Conservation (phyloP, 2,888 invertebrate genomes). For the Tetheella fluctuosa region DNA sequence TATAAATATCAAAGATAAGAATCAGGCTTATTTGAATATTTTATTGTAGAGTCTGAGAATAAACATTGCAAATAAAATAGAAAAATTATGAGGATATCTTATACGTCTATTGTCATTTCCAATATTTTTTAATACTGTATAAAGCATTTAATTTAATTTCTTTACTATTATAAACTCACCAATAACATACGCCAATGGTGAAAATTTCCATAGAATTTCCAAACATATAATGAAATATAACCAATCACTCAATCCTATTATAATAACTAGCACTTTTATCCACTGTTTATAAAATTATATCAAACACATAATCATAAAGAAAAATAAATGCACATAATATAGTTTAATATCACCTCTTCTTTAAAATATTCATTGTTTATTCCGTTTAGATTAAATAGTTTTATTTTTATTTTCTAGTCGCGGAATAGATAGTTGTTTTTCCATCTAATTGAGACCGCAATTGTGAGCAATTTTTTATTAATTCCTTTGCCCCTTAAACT, state of each 20-base stretch:
- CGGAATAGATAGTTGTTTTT: conserved; percentile 52
- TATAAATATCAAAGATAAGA: conserved; percentile 1
- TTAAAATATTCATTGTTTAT: conserved; percentile 58
- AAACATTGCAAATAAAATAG: neutral
- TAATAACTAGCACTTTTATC: conserved; percentile 18
- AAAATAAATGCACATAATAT: conserved; percentile 37
- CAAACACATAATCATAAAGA: conserved; percentile 20
- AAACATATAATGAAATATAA: conserved; percentile 30
- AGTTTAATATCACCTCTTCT: conserved; percentile 62
- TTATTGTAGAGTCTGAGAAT: neutral
- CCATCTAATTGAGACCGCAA: conserved; percentile 61
- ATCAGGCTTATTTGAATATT: conserved; percentile 10
- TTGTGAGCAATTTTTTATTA: conserved; percentile 68
- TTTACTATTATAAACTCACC: conserved; percentile 31
- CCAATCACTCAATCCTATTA: conserved; percentile 31
- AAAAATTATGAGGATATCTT: conserved; percentile 10
- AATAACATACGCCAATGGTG: conserved; percentile 26
- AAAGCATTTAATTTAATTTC: neutral
- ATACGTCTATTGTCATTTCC: neutral
- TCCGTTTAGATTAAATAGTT: conserved; percentile 44
- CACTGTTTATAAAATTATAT: conserved; percentile 37
- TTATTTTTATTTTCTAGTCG: conserved; percentile 57
- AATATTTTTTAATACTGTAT: neutral
- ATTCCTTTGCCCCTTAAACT: conserved; percentile 70
- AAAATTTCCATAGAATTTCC: conserved; percentile 30